Evolutionary conservation across 37 sponge, comb jelly and placozoan species (phyloP), one percentile per base, ranked within the genome.

Genomic region (Theonella swinhoei): DNA sequence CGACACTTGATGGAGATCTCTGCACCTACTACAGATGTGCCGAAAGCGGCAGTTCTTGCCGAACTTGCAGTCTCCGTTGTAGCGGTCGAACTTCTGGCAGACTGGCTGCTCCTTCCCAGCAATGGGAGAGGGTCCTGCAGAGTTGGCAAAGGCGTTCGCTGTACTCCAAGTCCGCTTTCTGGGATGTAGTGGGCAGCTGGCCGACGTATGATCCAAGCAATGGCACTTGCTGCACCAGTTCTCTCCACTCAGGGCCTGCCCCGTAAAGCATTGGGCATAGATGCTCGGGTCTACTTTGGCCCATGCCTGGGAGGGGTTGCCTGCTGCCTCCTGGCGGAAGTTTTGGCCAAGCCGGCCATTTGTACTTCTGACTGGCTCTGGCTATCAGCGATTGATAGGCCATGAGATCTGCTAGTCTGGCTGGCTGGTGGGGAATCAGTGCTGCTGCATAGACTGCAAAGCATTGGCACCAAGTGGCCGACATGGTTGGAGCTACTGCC

Each of bases 391-490:
- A 30, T 22, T 29, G 47, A 42, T 88, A 88, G 1, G 78, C 83
- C 73, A 88, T 78, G 19, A 82, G 26, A n/a, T 71, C 78, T 33
- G 73, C 62, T 0, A 42, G 4, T 26, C 83, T 34, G 5, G 26
- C 42, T 4, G 83, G 83, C 20, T 82, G 36, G 14, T 77, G 23
- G 41, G 60, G 2, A 0, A 20, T 65, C 30, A 82, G 3, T 14
- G 68, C 66, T 39, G 81, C 65, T 0, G 63, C 47, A 40, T 72
- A 88, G 1, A 82, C 1, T 0, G 77, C 62, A 42, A 70, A 88
- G 43, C 89, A 88, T 29, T 88, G 89, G 4, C 29, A 1, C 83
- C 89, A 88, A 1, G 89, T 88, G 65, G 77, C 62, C 4, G n/a
- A n/a, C n/a, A n/a, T n/a, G n/a, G n/a, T n/a, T n/a, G n/a, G n/a